Conservation (phyloP, 1,140 invertebrate genomes). For the Samia ricini region DNA sequence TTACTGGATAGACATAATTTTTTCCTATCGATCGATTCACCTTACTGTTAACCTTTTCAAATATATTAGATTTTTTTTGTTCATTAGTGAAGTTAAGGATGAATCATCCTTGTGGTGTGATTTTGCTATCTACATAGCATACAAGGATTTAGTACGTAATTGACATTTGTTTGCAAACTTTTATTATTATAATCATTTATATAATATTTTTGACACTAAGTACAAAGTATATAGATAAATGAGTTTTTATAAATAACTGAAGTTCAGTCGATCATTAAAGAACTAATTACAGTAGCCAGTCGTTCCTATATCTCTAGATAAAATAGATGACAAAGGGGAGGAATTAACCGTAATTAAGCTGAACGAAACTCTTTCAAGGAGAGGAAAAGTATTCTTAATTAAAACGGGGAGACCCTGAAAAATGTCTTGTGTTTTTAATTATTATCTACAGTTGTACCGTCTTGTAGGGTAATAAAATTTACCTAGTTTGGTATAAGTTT, state of each 20-base stretch:
- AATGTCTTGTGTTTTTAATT: slow-evolving; percentile 65
- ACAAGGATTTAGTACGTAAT: too few species aligned
- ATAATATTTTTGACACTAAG: too few species aligned
- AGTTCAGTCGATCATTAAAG: slow-evolving; percentile 18
- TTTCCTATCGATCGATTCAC: not conserved
- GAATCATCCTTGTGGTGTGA: too few species aligned
- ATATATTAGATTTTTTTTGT: not conserved
- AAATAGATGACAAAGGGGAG: slow-evolving; percentile 42
- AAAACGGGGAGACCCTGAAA: slow-evolving; percentile 52
- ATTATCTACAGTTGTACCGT: slow-evolving; percentile 44
- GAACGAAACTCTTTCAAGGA: slow-evolving; percentile 49
- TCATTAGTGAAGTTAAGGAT: too few species aligned
- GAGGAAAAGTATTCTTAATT: slow-evolving; percentile 63
- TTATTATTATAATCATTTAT: too few species aligned
- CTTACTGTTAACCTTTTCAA: not conserved
- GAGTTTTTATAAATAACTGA: not conserved
- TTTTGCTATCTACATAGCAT: too few species aligned
- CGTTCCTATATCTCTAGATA: slow-evolving; percentile 36
- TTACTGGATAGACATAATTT: not conserved
- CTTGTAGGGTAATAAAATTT: slow-evolving; percentile 41
- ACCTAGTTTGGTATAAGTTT: slow-evolving; percentile 18
- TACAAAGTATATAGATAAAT: not conserved
- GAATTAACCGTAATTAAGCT: slow-evolving; percentile 60
- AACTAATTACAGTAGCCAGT: slow-evolving; percentile 42
- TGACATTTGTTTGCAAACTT: too few species aligned